Conservation (phyloP, 2,797 vertebrate genomes). For the Gambelia wislizenii region DNA sequence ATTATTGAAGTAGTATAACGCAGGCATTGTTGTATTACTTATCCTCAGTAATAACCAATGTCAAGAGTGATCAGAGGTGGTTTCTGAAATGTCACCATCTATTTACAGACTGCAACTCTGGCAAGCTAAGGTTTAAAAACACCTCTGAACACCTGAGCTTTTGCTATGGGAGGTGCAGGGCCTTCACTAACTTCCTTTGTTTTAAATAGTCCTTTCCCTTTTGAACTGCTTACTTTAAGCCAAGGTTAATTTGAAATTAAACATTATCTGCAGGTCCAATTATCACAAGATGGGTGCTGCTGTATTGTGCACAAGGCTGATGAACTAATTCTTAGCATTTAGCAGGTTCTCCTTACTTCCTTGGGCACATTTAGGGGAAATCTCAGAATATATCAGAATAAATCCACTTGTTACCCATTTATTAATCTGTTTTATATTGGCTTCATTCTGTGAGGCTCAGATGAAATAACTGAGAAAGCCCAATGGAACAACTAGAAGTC, state of each 20-base stretch:
- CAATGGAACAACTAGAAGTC: background rate
- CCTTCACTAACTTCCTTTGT: background rate
- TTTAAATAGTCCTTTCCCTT: background rate
- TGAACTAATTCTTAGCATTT: background rate
- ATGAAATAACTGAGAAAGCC: background rate
- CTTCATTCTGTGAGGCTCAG: background rate
- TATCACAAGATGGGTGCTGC: background rate
- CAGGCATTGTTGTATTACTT: background rate
- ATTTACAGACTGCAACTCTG: background rate
- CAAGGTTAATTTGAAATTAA: background rate
- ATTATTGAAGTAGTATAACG: background rate
- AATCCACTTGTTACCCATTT: too few species aligned
- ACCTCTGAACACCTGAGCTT: background rate
- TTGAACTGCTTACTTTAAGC: background rate
- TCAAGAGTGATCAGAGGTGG: background rate
- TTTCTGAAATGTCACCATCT: background rate
- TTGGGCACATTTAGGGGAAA: too few species aligned
- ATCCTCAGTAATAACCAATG: background rate
- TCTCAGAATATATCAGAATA: background rate
- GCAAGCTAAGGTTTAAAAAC: background rate
- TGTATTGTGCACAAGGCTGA: background rate
- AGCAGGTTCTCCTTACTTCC: background rate
- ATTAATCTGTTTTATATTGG: background rate
- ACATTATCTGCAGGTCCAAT: background rate
- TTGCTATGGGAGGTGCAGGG: background rate